Evolutionary conservation across 2,888 invertebrate species (phyloP).

Genomic region (Strigamia maritima): DNA sequence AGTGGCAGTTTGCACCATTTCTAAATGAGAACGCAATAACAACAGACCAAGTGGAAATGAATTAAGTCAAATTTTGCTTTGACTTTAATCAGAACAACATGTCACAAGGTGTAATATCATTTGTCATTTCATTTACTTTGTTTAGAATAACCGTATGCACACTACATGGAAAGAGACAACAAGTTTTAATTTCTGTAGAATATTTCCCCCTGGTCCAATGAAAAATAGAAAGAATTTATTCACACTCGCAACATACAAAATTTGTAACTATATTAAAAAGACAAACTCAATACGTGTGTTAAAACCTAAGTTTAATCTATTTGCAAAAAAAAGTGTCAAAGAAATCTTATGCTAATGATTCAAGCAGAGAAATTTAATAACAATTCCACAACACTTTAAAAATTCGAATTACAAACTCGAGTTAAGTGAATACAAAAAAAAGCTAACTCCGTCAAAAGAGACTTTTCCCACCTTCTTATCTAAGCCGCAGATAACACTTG

Average conservation of each 20-base stretch:
- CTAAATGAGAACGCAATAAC: background rate
- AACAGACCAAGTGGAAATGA: background rate
- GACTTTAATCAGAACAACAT: slow-evolving; percentile 5
- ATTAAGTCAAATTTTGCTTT: background rate
- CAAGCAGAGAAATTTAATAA: background rate
- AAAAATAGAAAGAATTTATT: no score
- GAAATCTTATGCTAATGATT: background rate
- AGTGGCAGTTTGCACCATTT: slow-evolving; percentile 12
- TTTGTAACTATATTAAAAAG: no score
- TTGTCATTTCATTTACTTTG: background rate
- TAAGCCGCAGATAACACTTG: background rate
- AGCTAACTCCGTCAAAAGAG: background rate
- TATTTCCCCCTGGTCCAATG: no score
- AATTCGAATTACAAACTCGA: background rate
- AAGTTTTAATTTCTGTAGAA: background rate
- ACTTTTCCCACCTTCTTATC: background rate
- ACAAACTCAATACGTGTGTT: no score
- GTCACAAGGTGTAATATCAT: background rate
- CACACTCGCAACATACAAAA: no score
- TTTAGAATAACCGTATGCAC: background rate
- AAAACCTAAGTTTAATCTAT: no score
- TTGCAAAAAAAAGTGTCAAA: no score
- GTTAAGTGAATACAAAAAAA: background rate
- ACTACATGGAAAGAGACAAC: background rate
- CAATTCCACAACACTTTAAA: background rate